Evolutionary conservation across 2,113 vertebrate species (phyloP), one percentile per base, ranked within the genome.

Genomic region (Corythoichthys intestinalis): DNA sequence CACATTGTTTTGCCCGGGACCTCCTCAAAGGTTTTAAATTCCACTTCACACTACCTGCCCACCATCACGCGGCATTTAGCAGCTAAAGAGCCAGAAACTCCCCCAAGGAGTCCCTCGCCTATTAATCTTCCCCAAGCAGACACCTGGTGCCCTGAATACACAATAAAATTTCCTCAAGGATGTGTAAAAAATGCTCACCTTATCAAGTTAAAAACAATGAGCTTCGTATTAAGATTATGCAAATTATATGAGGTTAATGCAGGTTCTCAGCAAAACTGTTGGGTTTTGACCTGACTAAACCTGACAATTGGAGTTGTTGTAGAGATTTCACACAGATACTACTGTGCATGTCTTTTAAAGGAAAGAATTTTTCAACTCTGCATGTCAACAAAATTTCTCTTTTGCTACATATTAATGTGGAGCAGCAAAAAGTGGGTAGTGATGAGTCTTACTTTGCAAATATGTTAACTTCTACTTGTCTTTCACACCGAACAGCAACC

Each of bases 391-490:
- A 61, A 58, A 37, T 7, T 20, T 41, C 59, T n/a, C 6, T 10
- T 5, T 61, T 61, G 38, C 39, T 15, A 13, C 57, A 39, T 60
- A 38, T 60, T 60, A 15, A 60, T 38, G 35, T 38, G 57, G 13
- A 4, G 7, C 2, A 60, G 20, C 53, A 53, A 58, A 2, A 4
- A 10, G 54, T 56, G 11, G 54, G 9, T 60, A 60, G 4, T 4
- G 37, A 41, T 41, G 15, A n/a, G 59, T 7, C 58, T 12, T 17
- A 38, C 58, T 60, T 62, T 44, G 39, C 59, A 20, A 20, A 41
- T 20, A 46, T 12, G 6, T 3, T 74, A 78, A 82, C 81, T 79
- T 83, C 78, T 54, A 39, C 61, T 67, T 39, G 74, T 74, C 77
- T 82, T 88, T 83, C 65, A 85, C 62, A 34, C 71, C 60, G 17